Conservation (phyloP, 2,113 vertebrate genomes). For the Grammomys surdaster region DNA sequence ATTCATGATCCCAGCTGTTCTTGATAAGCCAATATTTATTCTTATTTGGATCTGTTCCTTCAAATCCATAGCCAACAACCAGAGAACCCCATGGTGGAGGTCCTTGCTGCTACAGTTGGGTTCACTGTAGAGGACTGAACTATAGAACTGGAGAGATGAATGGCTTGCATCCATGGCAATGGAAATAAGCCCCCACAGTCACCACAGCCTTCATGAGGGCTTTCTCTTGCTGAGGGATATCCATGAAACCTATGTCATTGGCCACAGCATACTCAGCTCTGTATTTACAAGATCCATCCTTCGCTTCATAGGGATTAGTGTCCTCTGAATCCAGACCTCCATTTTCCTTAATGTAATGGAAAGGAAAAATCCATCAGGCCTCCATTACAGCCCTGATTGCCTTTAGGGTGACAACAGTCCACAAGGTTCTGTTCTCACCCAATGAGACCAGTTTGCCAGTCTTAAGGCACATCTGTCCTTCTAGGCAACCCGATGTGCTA, state of each 20-base stretch:
- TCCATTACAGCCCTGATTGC: constrained; percentile 95
- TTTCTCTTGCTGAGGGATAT: constrained; percentile 90
- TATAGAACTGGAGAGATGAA: constrained; percentile 95
- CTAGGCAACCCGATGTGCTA: constrained; percentile 94
- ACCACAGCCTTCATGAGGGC: constrained; percentile 95
- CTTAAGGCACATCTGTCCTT: constrained; percentile 94
- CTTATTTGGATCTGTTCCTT: constrained; percentile 89
- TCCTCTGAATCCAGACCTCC: constrained; percentile 94
- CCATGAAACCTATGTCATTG: constrained; percentile 95
- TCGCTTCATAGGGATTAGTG: constrained; percentile 93
- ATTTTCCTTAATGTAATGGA: constrained; percentile 94
- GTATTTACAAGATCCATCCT: constrained; percentile 92
- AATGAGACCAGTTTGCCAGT: constrained; percentile 91
- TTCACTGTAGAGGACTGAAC: constrained; percentile 95
- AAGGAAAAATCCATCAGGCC: constrained; percentile 97
- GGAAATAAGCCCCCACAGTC: constrained; percentile 92
- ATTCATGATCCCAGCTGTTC: constrained; percentile 93
- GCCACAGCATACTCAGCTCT: constrained; percentile 89
- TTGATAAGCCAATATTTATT: constrained; percentile 94
- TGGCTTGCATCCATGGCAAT: constrained; percentile 96
- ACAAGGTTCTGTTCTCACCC: constrained; percentile 98
- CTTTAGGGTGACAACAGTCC: constrained; percentile 93
- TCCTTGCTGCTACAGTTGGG: constrained; percentile 93
- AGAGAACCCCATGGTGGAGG: constrained; percentile 95
- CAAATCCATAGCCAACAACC: constrained; percentile 93